Evolutionary conservation across 2,113 vertebrate genomes (phyloP).

Genomic region (Pangasianodon gigas): DNA sequence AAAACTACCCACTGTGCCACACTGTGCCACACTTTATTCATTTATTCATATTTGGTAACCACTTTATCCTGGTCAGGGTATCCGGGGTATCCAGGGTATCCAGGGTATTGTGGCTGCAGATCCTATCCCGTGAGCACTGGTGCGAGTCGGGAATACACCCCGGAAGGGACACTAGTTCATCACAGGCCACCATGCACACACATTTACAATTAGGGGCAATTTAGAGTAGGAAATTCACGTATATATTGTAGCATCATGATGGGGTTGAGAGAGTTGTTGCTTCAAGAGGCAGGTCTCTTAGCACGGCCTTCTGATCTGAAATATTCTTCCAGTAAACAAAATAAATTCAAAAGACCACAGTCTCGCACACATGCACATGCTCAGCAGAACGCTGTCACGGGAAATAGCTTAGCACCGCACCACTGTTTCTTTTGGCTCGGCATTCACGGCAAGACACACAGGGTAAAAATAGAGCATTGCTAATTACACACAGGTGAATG

Average conservation of each 20-base stretch:
- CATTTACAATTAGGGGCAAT: neutral
- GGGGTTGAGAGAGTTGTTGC: neutral
- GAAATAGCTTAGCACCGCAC: neutral
- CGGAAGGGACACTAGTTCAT: neutral
- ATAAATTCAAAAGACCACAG: neutral
- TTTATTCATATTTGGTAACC: neutral
- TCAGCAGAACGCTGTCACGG: neutral
- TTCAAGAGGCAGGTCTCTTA: neutral
- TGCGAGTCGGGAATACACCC: neutral
- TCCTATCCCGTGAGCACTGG: neutral
- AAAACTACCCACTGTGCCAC: neutral
- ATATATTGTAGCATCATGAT: neutral
- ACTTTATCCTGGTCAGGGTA: neutral
- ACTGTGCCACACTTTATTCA: neutral
- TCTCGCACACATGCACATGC: neutral
- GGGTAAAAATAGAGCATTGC: neutral
- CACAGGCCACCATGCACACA: neutral
- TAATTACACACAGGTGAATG: constrained; percentile 7
- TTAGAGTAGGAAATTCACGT: too few species aligned
- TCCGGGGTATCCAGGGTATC: neutral
- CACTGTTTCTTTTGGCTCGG: neutral
- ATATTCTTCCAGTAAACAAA: neutral
- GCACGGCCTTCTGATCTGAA: neutral
- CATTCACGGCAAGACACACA: neutral
- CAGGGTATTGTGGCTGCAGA: neutral